Conservation (phyloP, 2,113 vertebrate genomes). For the Telmatochromis brichardi region DNA sequence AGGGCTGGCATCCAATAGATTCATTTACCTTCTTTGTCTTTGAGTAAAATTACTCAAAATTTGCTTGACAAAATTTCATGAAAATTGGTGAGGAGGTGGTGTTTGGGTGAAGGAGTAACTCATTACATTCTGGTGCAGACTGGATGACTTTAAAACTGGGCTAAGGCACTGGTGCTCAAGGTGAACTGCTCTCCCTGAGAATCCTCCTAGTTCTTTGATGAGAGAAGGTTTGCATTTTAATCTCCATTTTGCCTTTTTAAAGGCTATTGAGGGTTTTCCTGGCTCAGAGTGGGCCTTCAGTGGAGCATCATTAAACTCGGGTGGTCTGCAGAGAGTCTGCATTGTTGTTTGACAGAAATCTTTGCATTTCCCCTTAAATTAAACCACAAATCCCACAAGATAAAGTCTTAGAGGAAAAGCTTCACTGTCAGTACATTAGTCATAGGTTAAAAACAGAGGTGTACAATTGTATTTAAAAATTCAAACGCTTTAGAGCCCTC, state of each 20-base stretch:
- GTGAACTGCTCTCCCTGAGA: not conserved
- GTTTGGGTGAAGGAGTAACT: not conserved
- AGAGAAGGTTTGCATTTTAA: not conserved
- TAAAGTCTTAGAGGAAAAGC: not conserved
- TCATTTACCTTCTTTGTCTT: not conserved
- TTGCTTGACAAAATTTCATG: not conserved
- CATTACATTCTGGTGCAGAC: not conserved
- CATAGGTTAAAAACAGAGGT: not conserved
- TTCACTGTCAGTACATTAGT: not conserved
- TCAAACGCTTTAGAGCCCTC: not conserved
- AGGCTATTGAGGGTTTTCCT: not conserved
- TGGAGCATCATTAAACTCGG: accelerated
- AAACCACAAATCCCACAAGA: not conserved
- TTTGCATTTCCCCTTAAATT: not conserved
- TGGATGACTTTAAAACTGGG: not conserved
- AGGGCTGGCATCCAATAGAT: not conserved
- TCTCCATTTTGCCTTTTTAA: not conserved
- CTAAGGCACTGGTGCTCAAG: not conserved
- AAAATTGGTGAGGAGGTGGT: not conserved
- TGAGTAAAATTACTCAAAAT: not conserved
- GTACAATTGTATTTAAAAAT: not conserved
- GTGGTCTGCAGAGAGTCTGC: not conserved
- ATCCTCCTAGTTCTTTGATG: not conserved
- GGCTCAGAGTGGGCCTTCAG: not conserved
- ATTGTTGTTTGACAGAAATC: not conserved